Evolutionary conservation across 1,140 invertebrate genomes (phyloP), one percentile per base, ranked within the genome.

Genomic region (Nephotettix cincticeps): DNA sequence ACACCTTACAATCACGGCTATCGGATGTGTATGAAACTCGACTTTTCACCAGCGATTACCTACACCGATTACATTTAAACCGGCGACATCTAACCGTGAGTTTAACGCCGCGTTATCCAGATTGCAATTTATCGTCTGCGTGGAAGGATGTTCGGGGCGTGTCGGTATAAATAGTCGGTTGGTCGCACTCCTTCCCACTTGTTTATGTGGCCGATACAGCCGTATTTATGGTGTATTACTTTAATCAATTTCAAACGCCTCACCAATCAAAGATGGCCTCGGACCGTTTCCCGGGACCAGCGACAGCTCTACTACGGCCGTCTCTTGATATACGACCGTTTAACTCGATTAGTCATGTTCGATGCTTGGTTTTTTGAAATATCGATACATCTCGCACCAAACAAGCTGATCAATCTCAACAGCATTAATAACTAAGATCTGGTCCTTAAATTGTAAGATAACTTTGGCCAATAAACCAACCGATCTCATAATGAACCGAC

Each of bases 141-240:
- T 6, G 6, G 36, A n/a, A 51, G 47, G 47, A 51, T 51, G 47
- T 51, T 11, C 47, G n/a, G 36, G 6, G 6, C 6, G 14, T 51
- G 14, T 21, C 14, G 14, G 19, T 21, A 51, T 21, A 51, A 19
- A 51, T 19, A 51, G 3, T 21, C 47, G 47, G 47, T 51, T 51
- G 21, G 47, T 11, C 21, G n/a, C 47, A 51, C 14, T 51, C 47
- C 47, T 4, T 51, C 14, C 47, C 4, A 2, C 14, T 21, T 21
- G 14, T 51, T 17, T 51, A 19, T 51, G 21, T 51, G 47, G 14
- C 21, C 47, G 47, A 51, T 51, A 51, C 47, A 51, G 19, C 47
- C 21, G 47, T 51, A 51, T 51, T 51, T 51, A 51, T 51, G 21
- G 47, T n/a, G 47, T 51, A 51, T 51, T 51, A 51, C 47, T 51